Evolutionary conservation across 1,140 invertebrate genomes (phyloP), one percentile per base, ranked within the genome.

Genomic region (Frieseomelitta varia): DNA sequence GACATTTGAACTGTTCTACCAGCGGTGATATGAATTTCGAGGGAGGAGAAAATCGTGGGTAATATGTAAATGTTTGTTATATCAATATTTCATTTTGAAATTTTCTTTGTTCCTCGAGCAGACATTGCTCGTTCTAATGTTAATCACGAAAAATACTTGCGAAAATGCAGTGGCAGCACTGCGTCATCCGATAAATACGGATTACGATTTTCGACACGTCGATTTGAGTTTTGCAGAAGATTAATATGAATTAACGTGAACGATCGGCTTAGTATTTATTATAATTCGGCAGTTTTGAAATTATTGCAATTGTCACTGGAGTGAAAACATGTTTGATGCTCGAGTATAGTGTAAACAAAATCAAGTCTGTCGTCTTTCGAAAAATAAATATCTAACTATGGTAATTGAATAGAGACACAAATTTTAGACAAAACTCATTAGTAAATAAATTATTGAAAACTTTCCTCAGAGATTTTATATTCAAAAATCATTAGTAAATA

Each of bases 131-230:
- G 21, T 2, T 11, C 12, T 12, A 30, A 30, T 19, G 14, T 47
- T 80, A 80, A 80, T 72, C 19, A 24, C 27, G 67, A 72, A 55
- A 51, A 80, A 80, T 61, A 34, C 19, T 8, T 34, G 56, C n/a
- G 55, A 79, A n/a, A n/a, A n/a, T 58, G n/a, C 34, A 80, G 58
- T 12, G 12, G 27, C 4, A 27, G 34, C 39, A 47, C 8, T 47
- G 39, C 39, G 39, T 61, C 12, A n/a, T 19, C 6, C 6, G n/a
- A 72, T 80, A 80, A 72, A 80, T 61, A 72, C 19, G 58, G 53
- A 72, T 72, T 80, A 75, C 61, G 21, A 67, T 67, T 61, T 27
- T 47, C 10, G 39, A 34, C 61, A 4, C 2, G 14, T 1, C 30
- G 47, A 27, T n/a, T n/a, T n/a, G 12, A 75, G 56, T 75, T 81